Base-by-base conservation (phyloP, 2,113 vertebrate genomes). In the Sinosuthora webbiana region DNA sequence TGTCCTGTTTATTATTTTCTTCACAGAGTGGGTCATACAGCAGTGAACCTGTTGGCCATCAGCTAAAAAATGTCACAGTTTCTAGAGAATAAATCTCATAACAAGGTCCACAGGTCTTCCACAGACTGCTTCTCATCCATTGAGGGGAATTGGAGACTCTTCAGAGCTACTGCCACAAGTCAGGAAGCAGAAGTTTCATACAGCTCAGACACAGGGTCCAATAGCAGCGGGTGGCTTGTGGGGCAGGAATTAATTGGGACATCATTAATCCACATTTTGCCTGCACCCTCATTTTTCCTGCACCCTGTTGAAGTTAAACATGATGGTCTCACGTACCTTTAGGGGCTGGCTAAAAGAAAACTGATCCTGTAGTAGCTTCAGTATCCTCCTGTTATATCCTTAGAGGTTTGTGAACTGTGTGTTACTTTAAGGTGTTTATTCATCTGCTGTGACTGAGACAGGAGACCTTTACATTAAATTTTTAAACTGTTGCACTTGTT, bases 41-140 rank as follows among this genome's bases (percentile, higher is more conserved):
- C 50, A 18, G 10, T 77, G 52, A 18, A 49, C n/a, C 18, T 59
- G 15, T 31, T 64, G 65, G 45, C 45, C 55, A 33, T 14, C 39
- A 44, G 39, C 56, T 83, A 35, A 59, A 37, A 84, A 64, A 55
- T 27, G 6, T 63, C 56, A 11, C 50, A 0, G 13, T 74, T 77
- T 75, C 52, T 42, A 12, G 75, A 41, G 53, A 50, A 20, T 37
- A n/a, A 68, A 35, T 56, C 20, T 59, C 13, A 0, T 4, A 15
- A 50, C 20, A 24, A 45, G 53, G 35, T 50, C 45, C 35, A 4
- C 24, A 27, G 33, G 55, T 56, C 25, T 45, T 56, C 33, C 13
- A 13, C 0, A 2, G 9, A n/a, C 62, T 44, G 15, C 25, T 60
- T 41, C 69, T 82, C 1, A 1, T 45, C n/a, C 14, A 0, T 4